phyloP scores from a whole-genome alignment of 2,797 vertebrate genomes.

The Phrynocephalus guinanensis region DNA sequence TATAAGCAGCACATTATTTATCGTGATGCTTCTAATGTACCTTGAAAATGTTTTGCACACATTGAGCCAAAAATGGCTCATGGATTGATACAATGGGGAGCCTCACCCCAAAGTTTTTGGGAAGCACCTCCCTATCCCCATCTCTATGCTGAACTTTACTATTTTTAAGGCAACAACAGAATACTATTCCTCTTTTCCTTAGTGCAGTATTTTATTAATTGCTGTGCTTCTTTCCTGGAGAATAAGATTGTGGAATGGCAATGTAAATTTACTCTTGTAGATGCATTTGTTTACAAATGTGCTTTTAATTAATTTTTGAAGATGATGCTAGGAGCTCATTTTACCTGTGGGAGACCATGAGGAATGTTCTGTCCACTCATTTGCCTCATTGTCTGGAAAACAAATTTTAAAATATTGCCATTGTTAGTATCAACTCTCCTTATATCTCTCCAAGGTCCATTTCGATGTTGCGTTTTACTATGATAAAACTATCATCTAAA shows the following conservation, averaged over 20 bases:
- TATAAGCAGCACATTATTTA: no score
- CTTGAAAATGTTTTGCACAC: neutral
- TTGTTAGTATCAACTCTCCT: neutral
- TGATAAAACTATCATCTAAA: neutral
- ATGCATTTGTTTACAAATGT: neutral
- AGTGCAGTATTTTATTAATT: neutral
- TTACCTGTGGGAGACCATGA: slow-evolving; percentile 69
- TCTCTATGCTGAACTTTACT: neutral
- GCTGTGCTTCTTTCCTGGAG: neutral
- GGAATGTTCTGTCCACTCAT: slow-evolving; percentile 58
- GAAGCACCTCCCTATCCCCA: no score
- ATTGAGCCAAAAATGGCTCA: no score
- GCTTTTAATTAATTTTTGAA: neutral
- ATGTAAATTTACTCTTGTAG: neutral
- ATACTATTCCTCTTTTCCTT: neutral
- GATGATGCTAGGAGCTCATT: neutral
- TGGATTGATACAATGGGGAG: no score
- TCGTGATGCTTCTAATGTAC: neutral
- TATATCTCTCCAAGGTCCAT: neutral
- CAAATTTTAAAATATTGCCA: slow-evolving; percentile 4
- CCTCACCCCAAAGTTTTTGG: no score
- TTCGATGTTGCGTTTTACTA: neutral
- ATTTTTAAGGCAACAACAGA: neutral
- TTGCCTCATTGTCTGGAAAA: slow-evolving; percentile 67
- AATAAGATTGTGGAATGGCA: slow-evolving; percentile 17